Percentiles rank a stretch among this genome's conserved stretches.
Evolutionary conservation across 2,113 vertebrate species (phyloP).

Genomic region (Pseudois nayaur): DNA sequence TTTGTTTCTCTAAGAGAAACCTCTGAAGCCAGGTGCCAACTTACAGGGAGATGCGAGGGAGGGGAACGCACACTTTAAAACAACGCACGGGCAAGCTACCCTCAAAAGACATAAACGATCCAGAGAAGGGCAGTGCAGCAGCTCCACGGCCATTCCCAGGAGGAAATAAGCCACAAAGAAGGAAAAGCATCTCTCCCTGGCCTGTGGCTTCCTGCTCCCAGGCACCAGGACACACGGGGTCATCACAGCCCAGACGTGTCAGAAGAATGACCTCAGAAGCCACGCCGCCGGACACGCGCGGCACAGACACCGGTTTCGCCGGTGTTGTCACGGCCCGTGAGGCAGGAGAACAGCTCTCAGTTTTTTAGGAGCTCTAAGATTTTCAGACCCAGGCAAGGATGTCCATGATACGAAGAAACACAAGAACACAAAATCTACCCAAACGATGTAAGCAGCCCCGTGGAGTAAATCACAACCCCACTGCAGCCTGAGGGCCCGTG

Average conservation of each 20-base stretch:
- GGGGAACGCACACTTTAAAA: accelerated
- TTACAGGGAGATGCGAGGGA: not conserved
- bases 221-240: accelerated
- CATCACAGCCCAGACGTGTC: not conserved
- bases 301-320: accelerated
- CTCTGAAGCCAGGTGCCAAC: not conserved
- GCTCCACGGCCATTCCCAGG: not conserved
- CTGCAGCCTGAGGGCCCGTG: accelerated
- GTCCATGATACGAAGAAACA: not conserved
- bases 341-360: not conserved
- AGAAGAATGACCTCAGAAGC: not conserved
- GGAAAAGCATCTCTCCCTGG: not conserved
- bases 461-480: not conserved
- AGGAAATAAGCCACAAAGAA: not conserved
- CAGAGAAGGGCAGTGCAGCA: accelerated
- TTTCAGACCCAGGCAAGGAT: too few relatives aligned
- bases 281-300: accelerated
- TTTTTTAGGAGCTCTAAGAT: not conserved
- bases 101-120: accelerated
- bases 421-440: not conserved
- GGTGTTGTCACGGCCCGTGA: accelerated
- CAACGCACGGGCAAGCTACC: accelerated
- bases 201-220: not conserved
- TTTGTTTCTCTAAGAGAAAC: not conserved
- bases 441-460: accelerated